Percentiles rank a stretch among this genome's conserved stretches.
Evolutionary conservation across 2,797 vertebrate species (phyloP).

Genomic region (Anguilla obscura): DNA sequence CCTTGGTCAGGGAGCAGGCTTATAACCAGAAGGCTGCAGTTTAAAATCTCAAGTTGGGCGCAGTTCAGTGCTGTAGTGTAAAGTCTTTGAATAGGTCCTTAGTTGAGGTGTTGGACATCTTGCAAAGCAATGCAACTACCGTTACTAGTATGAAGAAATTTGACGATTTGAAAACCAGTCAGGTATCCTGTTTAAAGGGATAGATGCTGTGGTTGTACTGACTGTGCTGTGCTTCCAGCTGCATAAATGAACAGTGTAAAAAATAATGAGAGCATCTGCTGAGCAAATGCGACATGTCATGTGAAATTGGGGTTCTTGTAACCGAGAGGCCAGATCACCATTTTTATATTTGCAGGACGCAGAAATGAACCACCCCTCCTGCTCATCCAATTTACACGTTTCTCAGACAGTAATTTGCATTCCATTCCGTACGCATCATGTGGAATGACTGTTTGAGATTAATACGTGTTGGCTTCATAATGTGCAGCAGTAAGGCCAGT

Average conservation of each 20-base stretch:
- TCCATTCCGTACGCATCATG: not conserved
- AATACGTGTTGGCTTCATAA: not conserved
- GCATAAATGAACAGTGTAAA: not conserved
- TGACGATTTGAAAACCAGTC: not conserved
- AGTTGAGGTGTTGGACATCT: too few relatives aligned
- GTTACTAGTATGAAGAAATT: not conserved
- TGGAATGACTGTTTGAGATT: not conserved
- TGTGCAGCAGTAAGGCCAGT: not conserved
- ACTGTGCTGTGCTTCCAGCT: not conserved
- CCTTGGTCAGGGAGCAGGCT: not conserved
- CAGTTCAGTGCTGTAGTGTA: not conserved
- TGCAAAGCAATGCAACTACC: too few relatives aligned
- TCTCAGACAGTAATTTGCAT: not conserved
- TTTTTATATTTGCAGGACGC: too few relatives aligned
- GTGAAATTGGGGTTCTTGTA: too few relatives aligned
- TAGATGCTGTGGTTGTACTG: not conserved
- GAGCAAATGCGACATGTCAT: not conserved
- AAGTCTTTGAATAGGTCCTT: too few relatives aligned
- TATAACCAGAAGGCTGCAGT: not conserved
- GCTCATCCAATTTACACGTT: not conserved
- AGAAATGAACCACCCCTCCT: not conserved
- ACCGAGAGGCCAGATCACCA: too few relatives aligned
- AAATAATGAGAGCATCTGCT: not conserved
- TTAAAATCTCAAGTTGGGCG: not conserved
- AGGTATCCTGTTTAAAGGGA: not conserved